Evolutionary conservation across 2,888 invertebrate genomes (phyloP).

Genomic region (Liodrosophila aerea): DNA sequence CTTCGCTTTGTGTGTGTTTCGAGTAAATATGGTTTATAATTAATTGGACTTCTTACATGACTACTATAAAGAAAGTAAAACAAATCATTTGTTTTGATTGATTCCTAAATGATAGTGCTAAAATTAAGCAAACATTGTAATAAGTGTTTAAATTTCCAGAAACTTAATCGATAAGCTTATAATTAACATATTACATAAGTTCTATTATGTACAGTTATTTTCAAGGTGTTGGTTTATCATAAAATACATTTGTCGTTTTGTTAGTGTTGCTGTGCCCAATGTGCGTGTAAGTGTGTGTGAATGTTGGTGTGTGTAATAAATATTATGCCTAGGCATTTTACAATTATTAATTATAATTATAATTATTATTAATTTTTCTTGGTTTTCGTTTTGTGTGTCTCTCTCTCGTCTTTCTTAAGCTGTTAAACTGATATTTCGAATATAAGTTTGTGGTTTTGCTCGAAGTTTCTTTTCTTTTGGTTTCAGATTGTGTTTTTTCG

Average conservation of each 20-base stretch:
- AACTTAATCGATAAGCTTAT: conserved; percentile 63
- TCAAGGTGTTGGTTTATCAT: conserved; percentile 23
- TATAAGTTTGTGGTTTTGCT: conserved; percentile 48
- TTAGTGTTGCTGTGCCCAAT: conserved; percentile 33
- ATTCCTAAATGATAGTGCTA: conserved; percentile 44
- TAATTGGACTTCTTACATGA: conserved; percentile 18
- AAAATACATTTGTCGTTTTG: conserved; percentile 9
- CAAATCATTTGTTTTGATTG: conserved; percentile 19
- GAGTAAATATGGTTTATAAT: conserved; percentile 25
- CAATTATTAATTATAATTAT: conserved; percentile 14
- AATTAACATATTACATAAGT: conserved; percentile 71
- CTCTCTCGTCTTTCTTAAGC: conserved; percentile 29
- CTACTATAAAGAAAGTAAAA: conserved; percentile 4
- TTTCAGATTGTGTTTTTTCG: conserved; percentile 30
- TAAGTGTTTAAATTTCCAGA: conserved; percentile 47
- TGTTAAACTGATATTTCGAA: conserved; percentile 63
- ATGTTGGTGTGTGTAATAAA: conserved; percentile 53
- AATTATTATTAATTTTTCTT: background rate
- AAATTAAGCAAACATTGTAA: conserved; percentile 68
- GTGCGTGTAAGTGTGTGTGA: conserved; percentile 43
- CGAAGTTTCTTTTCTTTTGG: conserved; percentile 35
- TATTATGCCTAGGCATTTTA: conserved; percentile 52
- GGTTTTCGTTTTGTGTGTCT: conserved; percentile 23
- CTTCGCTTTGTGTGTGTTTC: conserved; percentile 21
- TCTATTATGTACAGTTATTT: conserved; percentile 59